Evolutionary conservation across 2,888 invertebrate species (phyloP).

Genomic region (Tipula confusa): DNA sequence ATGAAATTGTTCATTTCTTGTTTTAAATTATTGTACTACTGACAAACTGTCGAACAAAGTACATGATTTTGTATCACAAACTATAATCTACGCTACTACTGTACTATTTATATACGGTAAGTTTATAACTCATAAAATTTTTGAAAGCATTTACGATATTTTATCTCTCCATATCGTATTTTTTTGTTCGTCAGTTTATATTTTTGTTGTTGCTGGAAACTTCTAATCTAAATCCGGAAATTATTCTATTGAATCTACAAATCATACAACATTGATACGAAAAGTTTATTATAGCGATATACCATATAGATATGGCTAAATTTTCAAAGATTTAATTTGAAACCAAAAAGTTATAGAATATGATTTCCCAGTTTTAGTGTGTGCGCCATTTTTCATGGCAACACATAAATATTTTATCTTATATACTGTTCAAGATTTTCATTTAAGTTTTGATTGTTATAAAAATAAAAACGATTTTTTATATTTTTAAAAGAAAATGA

Average conservation of each 20-base stretch:
- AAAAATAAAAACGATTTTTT: not conserved
- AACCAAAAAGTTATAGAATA: not conserved
- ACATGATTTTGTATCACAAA: too few relatives aligned
- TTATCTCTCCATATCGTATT: too few relatives aligned
- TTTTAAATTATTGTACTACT: too few relatives aligned
- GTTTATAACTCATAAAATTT: too few relatives aligned
- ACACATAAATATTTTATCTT: not conserved
- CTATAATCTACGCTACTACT: too few relatives aligned
- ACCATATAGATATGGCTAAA: not conserved
- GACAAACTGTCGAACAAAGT: too few relatives aligned
- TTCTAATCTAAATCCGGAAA: conserved; percentile 20
- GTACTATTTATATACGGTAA: too few relatives aligned
- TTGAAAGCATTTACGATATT: too few relatives aligned
- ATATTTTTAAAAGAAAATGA: not conserved
- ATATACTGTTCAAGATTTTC: not conserved
- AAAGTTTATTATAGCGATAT: not conserved
- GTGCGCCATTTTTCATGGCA: not conserved
- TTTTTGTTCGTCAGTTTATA: not conserved
- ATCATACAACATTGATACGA: not conserved
- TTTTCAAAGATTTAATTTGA: not conserved
- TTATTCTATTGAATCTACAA: not conserved
- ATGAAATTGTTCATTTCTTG: too few relatives aligned
- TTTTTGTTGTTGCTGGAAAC: not conserved
- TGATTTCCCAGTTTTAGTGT: not conserved
- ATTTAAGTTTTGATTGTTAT: not conserved